Conservation (phyloP, 2,888 invertebrate species). For the Eretmocerus hayati region DNA sequence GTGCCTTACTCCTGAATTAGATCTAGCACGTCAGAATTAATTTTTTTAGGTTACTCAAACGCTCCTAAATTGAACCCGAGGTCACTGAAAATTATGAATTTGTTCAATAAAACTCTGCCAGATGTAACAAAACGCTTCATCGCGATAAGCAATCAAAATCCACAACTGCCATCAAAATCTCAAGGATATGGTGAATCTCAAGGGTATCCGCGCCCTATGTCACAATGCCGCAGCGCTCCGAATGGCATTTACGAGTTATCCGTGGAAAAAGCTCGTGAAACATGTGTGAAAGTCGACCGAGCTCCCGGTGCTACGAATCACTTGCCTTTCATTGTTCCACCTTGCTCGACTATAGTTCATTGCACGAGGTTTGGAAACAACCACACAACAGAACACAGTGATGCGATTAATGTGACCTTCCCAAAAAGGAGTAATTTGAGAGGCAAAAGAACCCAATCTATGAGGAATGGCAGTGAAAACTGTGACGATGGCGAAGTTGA, state of each 20-base stretch:
- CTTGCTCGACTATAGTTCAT: conserved; percentile 30
- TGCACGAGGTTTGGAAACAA: conserved; percentile 20
- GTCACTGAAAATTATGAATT: conserved; percentile 32
- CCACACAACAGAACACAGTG: conserved; percentile 14
- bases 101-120: conserved; percentile 39
- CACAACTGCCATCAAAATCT: neutral
- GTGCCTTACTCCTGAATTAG: too few species aligned
- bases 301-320: conserved; percentile 8
- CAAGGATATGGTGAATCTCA: neutral
- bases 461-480: conserved; percentile 23
- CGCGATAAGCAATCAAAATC: neutral
- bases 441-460: conserved; percentile 32
- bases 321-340: conserved; percentile 41
- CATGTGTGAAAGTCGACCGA: conserved; percentile 31
- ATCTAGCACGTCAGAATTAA: too few species aligned
- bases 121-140: conserved; percentile 36
- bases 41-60: conserved; percentile 1
- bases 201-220: conserved; percentile 37
- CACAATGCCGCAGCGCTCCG: conserved; percentile 30
- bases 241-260: conserved; percentile 33
- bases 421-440: conserved; percentile 23
- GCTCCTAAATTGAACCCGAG: conserved; percentile 22
- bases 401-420: conserved; percentile 31
- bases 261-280: conserved; percentile 36
- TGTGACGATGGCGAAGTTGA: conserved; percentile 10